Evolutionary conservation across 1,140 invertebrate species (phyloP).

Genomic region (Macrobrachium nipponense): DNA sequence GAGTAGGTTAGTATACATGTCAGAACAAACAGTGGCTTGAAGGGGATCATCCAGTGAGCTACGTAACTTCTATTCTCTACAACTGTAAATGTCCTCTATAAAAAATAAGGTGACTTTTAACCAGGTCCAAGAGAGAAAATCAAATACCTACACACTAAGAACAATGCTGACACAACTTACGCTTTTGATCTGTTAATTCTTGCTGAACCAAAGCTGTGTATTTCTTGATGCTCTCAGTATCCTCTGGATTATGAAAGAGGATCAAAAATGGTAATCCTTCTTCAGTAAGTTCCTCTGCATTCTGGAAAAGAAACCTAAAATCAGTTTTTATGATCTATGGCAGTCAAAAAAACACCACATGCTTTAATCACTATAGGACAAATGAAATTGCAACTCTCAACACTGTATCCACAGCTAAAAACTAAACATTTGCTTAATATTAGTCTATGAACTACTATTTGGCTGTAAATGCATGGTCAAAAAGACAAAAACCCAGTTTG

Average conservation of each 20-base stretch:
- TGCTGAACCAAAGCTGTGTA: constrained; percentile 82
- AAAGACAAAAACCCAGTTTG: background rate
- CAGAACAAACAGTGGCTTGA: no score
- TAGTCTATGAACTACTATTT: background rate
- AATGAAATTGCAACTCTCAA: no score
- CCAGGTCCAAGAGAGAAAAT: background rate
- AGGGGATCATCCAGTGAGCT: no score
- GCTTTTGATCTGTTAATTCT: constrained; percentile 88
- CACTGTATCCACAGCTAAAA: background rate
- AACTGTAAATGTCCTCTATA: no score
- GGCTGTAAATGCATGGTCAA: background rate
- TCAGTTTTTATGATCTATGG: no score
- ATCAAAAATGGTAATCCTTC: constrained; percentile 99
- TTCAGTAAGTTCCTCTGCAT: constrained; percentile 98
- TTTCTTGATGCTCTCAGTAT: constrained; percentile 86
- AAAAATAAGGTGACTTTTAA: background rate
- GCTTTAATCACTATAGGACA: no score
- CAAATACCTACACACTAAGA: no score
- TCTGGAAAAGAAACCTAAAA: constrained; percentile 88
- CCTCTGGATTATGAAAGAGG: constrained; percentile 91
- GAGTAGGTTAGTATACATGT: no score
- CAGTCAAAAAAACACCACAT: no score
- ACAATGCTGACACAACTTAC: constrained; percentile 74
- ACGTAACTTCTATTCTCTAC: no score
- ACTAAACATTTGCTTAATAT: background rate